A percentile compares a stretch with the other conserved stretches of the same genome.
These are phyloP conservation scores for Parazoanthus darwini DNA, from an alignment of 92 coral and sea anemone species.

Conservation along the genomic window DNA sequence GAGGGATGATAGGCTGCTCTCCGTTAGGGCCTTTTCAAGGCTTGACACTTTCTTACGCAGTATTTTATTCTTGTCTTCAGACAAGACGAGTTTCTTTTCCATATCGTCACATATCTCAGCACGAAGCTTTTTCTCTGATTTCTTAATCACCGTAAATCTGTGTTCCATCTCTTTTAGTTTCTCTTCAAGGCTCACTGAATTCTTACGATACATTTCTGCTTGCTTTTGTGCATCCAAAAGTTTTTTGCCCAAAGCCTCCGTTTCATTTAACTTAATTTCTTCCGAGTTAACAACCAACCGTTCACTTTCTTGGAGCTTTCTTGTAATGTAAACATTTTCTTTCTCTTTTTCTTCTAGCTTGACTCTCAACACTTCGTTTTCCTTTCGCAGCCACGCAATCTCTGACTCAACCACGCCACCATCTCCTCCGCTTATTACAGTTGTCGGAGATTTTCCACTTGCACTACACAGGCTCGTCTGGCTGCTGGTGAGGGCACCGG, in stretches of 20 bases:
- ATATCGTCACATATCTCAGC: constrained; percentile 69
- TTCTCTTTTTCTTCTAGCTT: constrained; percentile 67
- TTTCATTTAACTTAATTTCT: constrained; percentile 49
- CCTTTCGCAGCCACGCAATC: constrained; percentile 62
- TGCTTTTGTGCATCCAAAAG: constrained; percentile 24
- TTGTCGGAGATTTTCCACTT: constrained; percentile 31
- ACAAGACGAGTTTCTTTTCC: constrained; percentile 48
- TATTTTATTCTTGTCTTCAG: constrained; percentile 37
- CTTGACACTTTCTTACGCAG: constrained; percentile 38
- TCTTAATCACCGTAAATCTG: constrained; percentile 55
- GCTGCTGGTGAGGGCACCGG: constrained; percentile 38
- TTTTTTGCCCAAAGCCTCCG: constrained; percentile 50
- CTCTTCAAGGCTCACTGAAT: constrained; percentile 41
- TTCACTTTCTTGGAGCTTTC: constrained; percentile 31
- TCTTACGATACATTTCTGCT: constrained; percentile 11
- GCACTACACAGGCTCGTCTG: constrained; percentile 43
- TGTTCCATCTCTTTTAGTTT: constrained; percentile 53
- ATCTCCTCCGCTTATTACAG: constrained; percentile 24
- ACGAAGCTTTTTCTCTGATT: constrained; percentile 68
- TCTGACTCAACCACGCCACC: constrained; percentile 57
- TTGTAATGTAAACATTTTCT: constrained; percentile 57
- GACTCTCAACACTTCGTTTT: constrained; percentile 64
- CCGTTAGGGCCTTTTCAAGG: constrained; percentile 33
- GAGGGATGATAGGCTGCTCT: constrained; percentile 33
- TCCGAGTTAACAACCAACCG: constrained; percentile 26